These are phyloP conservation scores for Cheumatopsyche charites DNA, from an alignment of 1,140 invertebrate species.

Conservation along the genomic window DNA sequence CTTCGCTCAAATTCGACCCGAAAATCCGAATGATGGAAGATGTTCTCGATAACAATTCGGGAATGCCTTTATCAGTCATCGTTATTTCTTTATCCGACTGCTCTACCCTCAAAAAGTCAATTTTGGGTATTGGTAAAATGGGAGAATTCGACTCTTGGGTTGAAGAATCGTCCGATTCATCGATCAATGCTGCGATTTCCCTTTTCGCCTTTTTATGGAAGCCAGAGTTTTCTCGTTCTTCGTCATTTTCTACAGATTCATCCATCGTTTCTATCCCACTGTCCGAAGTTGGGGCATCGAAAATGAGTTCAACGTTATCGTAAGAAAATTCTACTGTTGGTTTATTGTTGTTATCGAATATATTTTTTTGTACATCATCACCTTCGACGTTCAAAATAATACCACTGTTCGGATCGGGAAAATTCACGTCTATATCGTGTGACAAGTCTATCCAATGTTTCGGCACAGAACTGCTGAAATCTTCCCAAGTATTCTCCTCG, in stretches of 20 bases:
- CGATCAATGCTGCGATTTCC: background rate
- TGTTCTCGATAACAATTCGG: slow-evolving; percentile 66
- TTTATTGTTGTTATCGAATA: slow-evolving; percentile 32
- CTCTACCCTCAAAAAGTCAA: slow-evolving; percentile 69
- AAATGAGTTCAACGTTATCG: slow-evolving; percentile 28
- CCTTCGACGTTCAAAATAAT: slow-evolving; percentile 43
- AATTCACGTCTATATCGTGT: slow-evolving; percentile 58
- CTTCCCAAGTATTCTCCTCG: slow-evolving; percentile 38
- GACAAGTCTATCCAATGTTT: slow-evolving; percentile 52
- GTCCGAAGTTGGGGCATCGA: slow-evolving; percentile 12
- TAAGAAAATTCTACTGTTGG: background rate
- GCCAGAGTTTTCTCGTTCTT: background rate
- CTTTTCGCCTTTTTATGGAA: background rate
- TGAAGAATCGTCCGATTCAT: background rate
- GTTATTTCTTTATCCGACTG: slow-evolving; percentile 64
- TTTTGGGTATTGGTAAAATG: slow-evolving; percentile 40
- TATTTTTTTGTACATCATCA: slow-evolving; percentile 41
- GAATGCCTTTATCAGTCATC: slow-evolving; percentile 69
- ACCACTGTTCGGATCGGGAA: slow-evolving; percentile 40
- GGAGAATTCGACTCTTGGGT: slow-evolving; percentile 40
- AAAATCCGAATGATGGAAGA: slow-evolving; percentile 73
- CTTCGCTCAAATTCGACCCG: slow-evolving; percentile 69
- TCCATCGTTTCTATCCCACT: background rate
- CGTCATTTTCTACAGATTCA: background rate
- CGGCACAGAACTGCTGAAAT: slow-evolving; percentile 27